Base-by-base conservation (phyloP, 2,888 invertebrate genomes). In the Andrena fulva region DNA sequence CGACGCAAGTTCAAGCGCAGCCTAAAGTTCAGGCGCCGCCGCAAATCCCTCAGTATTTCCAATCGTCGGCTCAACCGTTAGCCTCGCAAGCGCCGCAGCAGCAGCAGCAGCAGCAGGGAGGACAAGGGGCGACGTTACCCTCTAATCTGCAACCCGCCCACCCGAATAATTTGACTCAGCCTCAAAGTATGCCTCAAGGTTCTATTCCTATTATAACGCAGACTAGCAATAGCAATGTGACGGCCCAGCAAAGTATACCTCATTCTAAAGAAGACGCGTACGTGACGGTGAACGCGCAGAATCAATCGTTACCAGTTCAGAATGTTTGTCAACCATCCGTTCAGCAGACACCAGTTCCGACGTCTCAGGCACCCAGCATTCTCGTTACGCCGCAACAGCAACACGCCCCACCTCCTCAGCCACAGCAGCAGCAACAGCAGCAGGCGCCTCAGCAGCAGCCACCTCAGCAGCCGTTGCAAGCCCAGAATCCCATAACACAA, bases 61-160 rank as follows among this genome's bases (percentile, higher is more conserved):
- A 89, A 77, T 87, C 89, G 2, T 87, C 89, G 24, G 77, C 88
- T 78, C 92, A 90, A 71, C 91, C 92, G 27, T 85, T 92, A 70
- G 87, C 90, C n/a, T 91, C 92, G 35, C 90, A 87, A 8, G 85
- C 93, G 52, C 93, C 94, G 31, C 87, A 89, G 42, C 85, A 88
- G 80, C 82, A 93, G 24, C 93, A 89, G 42, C 85, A 88, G 80
- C 82, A 93, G 24, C 93, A 94, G 77, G 95, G 94, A 88, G 94
- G 95, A 33, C 96, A 95, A 87, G 96, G 96, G n/a, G 94, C 96
- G 0, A 96, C 96, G n/a, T 94, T 96, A 88, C 96, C 96, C 52
- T 94, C 95, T 20, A 96, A 95, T 94, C 94, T 96, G 89, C 96
- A 95, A 91, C 94, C 94, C 69, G 89, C 95, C 75, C 94, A 94